Conservation (phyloP, 2,797 vertebrate species). For the Nannoperca australis region DNA sequence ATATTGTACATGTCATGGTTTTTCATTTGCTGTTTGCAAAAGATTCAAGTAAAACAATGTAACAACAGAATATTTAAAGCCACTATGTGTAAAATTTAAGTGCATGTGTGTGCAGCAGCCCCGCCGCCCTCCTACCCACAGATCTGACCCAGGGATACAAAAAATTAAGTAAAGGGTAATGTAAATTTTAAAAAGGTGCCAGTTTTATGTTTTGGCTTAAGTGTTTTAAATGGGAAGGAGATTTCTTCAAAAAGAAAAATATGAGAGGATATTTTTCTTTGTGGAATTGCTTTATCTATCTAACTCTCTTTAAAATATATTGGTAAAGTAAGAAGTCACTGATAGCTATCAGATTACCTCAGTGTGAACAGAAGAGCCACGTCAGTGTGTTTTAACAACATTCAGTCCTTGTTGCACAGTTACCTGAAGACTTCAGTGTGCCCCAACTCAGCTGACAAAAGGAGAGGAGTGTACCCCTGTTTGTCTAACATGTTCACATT, state of each 20-base stretch:
- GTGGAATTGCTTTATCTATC: not conserved
- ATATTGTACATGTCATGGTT: not conserved
- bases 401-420: not conserved
- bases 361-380: not conserved
- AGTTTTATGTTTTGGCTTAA: too few relatives aligned
- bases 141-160: not conserved
- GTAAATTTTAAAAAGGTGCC: too few relatives aligned
- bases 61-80: not conserved
- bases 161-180: not conserved
- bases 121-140: not conserved
- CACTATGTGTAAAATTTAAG: not conserved
- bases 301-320: too few relatives aligned
- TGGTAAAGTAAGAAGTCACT: not conserved
- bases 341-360: not conserved
- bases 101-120: not conserved
- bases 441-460: slow-evolving; percentile 83
- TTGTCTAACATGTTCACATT: slow-evolving; percentile 77
- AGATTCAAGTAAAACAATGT: not conserved
- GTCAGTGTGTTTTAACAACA: not conserved
- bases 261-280: not conserved
- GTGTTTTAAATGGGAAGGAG: too few relatives aligned
- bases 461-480: slow-evolving; percentile 84
- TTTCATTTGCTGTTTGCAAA: not conserved
- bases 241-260: not conserved
- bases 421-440: slow-evolving; percentile 80